phyloP scores from a whole-genome alignment of 2,888 invertebrate genomes.

The Sesia apiformis region DNA sequence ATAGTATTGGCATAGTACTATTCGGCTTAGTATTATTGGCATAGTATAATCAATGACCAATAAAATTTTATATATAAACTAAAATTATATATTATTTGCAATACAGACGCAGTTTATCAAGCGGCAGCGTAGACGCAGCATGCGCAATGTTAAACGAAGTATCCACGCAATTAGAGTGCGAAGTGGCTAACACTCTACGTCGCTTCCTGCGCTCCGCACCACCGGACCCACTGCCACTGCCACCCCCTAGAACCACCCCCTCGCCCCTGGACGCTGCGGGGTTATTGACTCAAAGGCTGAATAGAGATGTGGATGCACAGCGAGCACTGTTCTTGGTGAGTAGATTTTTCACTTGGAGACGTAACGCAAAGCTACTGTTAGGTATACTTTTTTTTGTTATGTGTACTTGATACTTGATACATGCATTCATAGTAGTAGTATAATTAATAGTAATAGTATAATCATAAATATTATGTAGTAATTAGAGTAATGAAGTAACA shows the following conservation, averaged over 20 bases:
- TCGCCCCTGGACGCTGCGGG: constrained; percentile 58
- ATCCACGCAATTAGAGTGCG: constrained; percentile 88
- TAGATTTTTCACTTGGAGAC: background rate
- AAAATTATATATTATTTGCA: background rate
- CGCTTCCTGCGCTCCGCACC: constrained; percentile 77
- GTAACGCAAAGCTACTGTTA: background rate
- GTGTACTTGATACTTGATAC: too few relatives aligned
- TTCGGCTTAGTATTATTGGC: too few relatives aligned
- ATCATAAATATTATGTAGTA: too few relatives aligned
- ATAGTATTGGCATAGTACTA: too few relatives aligned
- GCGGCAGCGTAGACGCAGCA: constrained; percentile 94
- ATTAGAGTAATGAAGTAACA: too few relatives aligned
- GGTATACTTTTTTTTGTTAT: too few relatives aligned
- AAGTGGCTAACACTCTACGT: constrained; percentile 83
- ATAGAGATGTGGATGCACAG: constrained; percentile 85
- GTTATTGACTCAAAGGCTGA: constrained; percentile 86
- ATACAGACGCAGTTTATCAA: constrained; percentile 88
- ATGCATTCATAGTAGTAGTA: too few relatives aligned
- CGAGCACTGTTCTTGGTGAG: constrained; percentile 84
- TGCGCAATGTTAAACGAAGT: constrained; percentile 98
- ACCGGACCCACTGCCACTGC: constrained; percentile 37
- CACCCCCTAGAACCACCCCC: constrained; percentile 28
- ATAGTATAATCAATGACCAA: too few relatives aligned
- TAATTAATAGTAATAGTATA: too few relatives aligned
- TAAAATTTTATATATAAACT: too few relatives aligned